Base-by-base conservation (phyloP, 2,888 invertebrate genomes). In the Ametastegia equiseti region DNA sequence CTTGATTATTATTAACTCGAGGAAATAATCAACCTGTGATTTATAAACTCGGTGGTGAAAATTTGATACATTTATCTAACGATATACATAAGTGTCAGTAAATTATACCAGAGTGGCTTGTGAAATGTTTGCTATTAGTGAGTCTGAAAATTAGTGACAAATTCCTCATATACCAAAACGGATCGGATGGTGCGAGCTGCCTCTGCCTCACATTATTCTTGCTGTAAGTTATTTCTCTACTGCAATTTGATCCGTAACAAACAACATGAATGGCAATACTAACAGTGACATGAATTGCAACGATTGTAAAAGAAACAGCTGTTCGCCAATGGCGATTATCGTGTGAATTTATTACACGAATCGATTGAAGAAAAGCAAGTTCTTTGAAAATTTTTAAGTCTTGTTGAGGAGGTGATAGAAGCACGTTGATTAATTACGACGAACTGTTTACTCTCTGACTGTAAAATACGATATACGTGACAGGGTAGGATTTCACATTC, bases 111-210 rank as follows among this genome's bases (percentile, higher is more conserved):
- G n/a, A 77, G 36, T 47, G 27, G 27, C 19, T 7, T 60, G 65
- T 80, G 67, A 50, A 80, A 67, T 47, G 80, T 80, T 75, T 67
- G 15, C 15, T 39, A 39, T 67, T 36, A 7, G 67, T 67, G 67
- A 67, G 67, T 36, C 27, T 36, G n/a, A 33, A n/a, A 42, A 47
- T 30, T 75, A 27, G 36, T 36, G 36, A 75, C 33, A 54, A 27
- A n/a, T 47, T 71, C 71, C 23, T 42, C 27, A 42, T 23, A 30
- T n/a, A n/a, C n/a, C n/a, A 7, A 45, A 71, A 27, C 23, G 71
- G 71, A 71, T 71, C 54, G 75, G 75, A 75, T 75, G 75, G 75
- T 75, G 50, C 75, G 50, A 19, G 36, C 50, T 54, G 19, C 11
- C 23, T 33, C 36, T 54, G 50, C 50, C 27, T 75, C 19, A 33